Conservation (phyloP, 2,888 invertebrate species). For the Cremastobaeus sp. region DNA sequence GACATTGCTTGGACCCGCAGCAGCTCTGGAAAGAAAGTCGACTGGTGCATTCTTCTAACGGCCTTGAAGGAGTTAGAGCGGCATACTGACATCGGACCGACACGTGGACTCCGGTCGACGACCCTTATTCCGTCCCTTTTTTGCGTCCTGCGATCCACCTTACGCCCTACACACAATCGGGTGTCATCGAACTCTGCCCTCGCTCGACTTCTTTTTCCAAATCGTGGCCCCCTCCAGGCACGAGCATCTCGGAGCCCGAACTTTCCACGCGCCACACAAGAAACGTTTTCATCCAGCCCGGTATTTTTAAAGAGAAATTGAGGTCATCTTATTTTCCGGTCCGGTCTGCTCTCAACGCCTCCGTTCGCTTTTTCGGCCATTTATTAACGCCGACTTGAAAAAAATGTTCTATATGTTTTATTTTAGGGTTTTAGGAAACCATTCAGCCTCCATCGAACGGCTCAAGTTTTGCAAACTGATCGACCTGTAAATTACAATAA, state of each 20-base stretch:
- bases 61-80: constrained; percentile 49
- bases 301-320: constrained; percentile 54
- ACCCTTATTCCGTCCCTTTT: constrained; percentile 39
- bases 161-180: constrained; percentile 38
- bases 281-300: constrained; percentile 31
- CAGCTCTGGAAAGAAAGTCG: constrained; percentile 35
- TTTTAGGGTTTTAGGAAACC: too few relatives aligned
- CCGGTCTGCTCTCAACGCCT: background rate
- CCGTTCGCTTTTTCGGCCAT: constrained; percentile 4
- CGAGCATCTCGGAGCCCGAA: background rate
- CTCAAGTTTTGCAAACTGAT: too few relatives aligned
- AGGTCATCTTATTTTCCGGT: constrained; percentile 45
- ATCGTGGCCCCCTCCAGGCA: background rate
- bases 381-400: too few relatives aligned
- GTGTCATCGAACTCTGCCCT: constrained; percentile 38
- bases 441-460: too few relatives aligned
- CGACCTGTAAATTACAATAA: too few relatives aligned
- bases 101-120: constrained; percentile 43
- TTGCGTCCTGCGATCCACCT: constrained; percentile 30
- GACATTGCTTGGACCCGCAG: constrained; percentile 11
- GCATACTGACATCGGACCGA: constrained; percentile 36
- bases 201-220: constrained; percentile 15
- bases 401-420: too few relatives aligned
- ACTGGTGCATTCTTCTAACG: constrained; percentile 47
- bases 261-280: constrained; percentile 27